Base-by-base conservation (phyloP, 1,140 invertebrate species). In the Brachionus rubens region DNA sequence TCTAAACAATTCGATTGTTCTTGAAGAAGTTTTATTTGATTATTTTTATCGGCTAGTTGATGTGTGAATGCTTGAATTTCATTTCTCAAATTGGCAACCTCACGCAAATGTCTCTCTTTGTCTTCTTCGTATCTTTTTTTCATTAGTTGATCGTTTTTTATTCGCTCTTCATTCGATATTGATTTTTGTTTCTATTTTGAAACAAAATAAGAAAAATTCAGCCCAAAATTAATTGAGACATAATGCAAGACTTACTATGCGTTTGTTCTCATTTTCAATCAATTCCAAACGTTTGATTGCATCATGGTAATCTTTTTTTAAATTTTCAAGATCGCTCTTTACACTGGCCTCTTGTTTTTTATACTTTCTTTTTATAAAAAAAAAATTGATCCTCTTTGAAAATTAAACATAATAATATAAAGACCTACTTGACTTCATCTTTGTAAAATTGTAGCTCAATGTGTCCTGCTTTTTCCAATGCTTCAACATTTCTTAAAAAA, bases 401-500 rank as follows among this genome's bases (percentile, higher is more conserved):
- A 65, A 65, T 28, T 41, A 43, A 43, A n/a, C 7, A 5, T 21
- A 46, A 24, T 9, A 43, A 65, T 30, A 43, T 30, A n/a, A n/a
- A n/a, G n/a, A n/a, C 33, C 50, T 54, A 72, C 68, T 72, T 72
- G 21, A 72, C 50, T 54, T 72, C 68, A 40, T 72, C 68, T 48
- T 72, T 72, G 46, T 72, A 72, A 40, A 72, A 72, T 52, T 72
- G 68, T 0, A 72, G 46, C 16, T 72, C 68, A 50, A 72, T 72
- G 14, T 72, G 46, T 19, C 68, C 68, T 3, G 68, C 68, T 40
- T 54, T 48, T 26, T 72, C 68, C 9, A 72, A 36, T 14, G 68
- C 46, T 40, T 72, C 68, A 26, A 72, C 12, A 24, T 72, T 48
- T 28, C 68, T 72, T 16, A 3, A 28, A 33, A 48, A 54, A 6